phyloP scores from a whole-genome alignment of 2,797 vertebrate genomes.

The Helicolenus hilgendorfi region DNA sequence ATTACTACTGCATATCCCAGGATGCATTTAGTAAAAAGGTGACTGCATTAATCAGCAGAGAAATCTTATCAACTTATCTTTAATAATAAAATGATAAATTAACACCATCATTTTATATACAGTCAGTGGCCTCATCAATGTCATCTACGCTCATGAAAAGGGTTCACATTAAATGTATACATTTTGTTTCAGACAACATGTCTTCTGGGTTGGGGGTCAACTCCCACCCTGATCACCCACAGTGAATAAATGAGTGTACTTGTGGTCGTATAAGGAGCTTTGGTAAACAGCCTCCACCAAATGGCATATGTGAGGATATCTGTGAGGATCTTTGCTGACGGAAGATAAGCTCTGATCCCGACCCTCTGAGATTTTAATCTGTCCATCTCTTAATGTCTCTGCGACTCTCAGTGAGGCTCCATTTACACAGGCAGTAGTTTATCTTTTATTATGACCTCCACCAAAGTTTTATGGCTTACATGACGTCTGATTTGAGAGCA shows the following conservation, averaged over 20 bases:
- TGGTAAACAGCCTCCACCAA: slow-evolving; percentile 43
- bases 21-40: too few relatives aligned
- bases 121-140: background rate
- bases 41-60: too few relatives aligned
- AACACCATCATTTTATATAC: background rate
- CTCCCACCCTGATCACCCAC: background rate
- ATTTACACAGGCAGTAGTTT: background rate
- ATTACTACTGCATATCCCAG: too few relatives aligned
- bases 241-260: background rate
- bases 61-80: background rate
- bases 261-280: slow-evolving; percentile 56
- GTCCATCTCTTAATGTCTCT: slow-evolving; percentile 40
- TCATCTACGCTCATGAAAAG: background rate
- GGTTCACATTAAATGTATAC: background rate
- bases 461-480: background rate
- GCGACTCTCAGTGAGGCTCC: background rate
- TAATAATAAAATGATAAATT: background rate
- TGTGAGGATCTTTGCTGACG: slow-evolving; percentile 36
- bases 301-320: slow-evolving; percentile 52
- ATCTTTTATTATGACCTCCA: background rate
- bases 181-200: background rate
- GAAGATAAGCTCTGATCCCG: slow-evolving; percentile 46
- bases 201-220: background rate
- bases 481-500: slow-evolving; percentile 27
- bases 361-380: slow-evolving; percentile 50